These are phyloP conservation scores for Ormia ochracea DNA, from an alignment of 2,888 invertebrate species.

Conservation along the genomic window DNA sequence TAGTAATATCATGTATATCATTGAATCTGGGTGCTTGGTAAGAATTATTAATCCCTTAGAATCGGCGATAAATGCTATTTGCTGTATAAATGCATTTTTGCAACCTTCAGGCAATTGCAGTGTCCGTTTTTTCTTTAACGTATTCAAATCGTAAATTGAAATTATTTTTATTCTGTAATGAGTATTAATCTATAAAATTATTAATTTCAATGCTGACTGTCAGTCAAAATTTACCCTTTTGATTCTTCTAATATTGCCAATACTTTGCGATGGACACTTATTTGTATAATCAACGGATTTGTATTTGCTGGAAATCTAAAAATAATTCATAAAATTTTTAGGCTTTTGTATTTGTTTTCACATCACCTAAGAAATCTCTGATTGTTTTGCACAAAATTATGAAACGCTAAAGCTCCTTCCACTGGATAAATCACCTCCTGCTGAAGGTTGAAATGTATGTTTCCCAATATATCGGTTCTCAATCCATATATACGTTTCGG, in stretches of 20 bases:
- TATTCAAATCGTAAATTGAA: conserved; percentile 82
- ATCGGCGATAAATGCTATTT: conserved; percentile 82
- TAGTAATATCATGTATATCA: conserved; percentile 84
- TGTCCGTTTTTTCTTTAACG: conserved; percentile 83
- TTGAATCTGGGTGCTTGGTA: conserved; percentile 85
- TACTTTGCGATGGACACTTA: conserved; percentile 73
- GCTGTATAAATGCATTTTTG: conserved; percentile 63
- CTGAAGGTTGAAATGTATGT: conserved; percentile 84
- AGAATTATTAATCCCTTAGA: conserved; percentile 88
- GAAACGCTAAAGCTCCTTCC: conserved; percentile 85
- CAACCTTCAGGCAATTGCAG: conserved; percentile 81
- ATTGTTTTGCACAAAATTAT: conserved; percentile 84
- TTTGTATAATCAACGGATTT: conserved; percentile 70
- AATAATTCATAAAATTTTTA: neutral
- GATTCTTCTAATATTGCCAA: conserved; percentile 73
- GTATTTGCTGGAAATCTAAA: conserved; percentile 73
- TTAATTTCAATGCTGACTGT: neutral
- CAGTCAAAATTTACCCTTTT: conserved; percentile 65
- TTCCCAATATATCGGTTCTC: conserved; percentile 79
- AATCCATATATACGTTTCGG: conserved; percentile 76
- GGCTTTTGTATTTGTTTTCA: neutral
- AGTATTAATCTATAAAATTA: neutral
- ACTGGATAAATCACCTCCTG: conserved; percentile 88
- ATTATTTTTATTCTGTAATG: conserved; percentile 64
- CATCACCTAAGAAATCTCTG: conserved; percentile 83